Base-by-base conservation (phyloP, 2,888 invertebrate genomes). In the Antheraea assamensis region DNA sequence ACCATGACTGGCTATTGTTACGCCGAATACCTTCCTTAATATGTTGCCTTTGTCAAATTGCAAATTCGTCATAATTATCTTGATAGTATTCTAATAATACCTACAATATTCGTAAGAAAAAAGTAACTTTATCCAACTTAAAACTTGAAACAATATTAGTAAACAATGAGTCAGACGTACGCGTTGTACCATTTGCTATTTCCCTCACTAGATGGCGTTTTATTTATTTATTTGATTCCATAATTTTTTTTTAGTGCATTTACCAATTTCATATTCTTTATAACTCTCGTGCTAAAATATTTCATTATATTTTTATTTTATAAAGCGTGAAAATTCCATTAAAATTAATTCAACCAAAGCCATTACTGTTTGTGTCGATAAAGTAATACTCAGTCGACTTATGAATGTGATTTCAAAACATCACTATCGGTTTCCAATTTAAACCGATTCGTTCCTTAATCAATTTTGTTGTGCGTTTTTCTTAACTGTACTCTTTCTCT, bases 341-440 rank as follows among this genome's bases (percentile, higher is more conserved):
- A 93, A 94, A 94, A 94, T 93, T 93, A 93, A 93, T 93, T 92
- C 92, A 92, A 94, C 91, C 91, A 90, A 92, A 93, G 91, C 93
- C 91, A 93, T 94, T 94, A 92, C 92, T 88, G 87, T 90, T 92
- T 90, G 90, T 93, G 93, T 93, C 94, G 94, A 93, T 94, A 93
- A 94, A 92, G 92, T 92, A 92, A 92, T 92, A 91, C 92, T 85
- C 88, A 91, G 87, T 90, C 83, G 88, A 92, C 94, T 94, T 93
- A 94, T 94, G 94, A 94, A 94, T 94, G 93, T 93, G 91, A 92
- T 93, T 93, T 94, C 93, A 92, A 92, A 94, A 93, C 92, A 90
- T 92, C 93, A 93, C 93, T 93, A 94, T 94, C 94, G 93, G 88
- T 93, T 94, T 94, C 92, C 94, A 94, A 95, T 94, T 94, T 94